A percentile compares a stretch with the other conserved stretches of the same genome.
Evolutionary conservation across 2,113 vertebrate species (phyloP).

Genomic region (Vulpes vulpes): DNA sequence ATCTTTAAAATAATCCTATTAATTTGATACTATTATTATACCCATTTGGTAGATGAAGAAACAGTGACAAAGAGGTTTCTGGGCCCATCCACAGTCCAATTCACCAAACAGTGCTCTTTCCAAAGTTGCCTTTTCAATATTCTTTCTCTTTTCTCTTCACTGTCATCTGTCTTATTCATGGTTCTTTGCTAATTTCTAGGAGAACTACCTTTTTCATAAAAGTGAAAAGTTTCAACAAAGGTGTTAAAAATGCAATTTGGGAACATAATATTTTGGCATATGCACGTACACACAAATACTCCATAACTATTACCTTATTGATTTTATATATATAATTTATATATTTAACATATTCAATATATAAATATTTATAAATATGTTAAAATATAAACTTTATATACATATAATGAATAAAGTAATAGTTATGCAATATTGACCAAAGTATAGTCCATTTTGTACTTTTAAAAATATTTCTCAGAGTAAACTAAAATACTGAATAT

Average conservation of each 20-base stretch:
- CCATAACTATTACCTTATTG: background rate
- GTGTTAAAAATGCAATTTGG: background rate
- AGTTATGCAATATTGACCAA: background rate
- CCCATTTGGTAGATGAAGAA: background rate
- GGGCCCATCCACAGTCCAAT: background rate
- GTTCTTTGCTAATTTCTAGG: background rate
- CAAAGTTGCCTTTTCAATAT: background rate
- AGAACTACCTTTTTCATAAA: background rate
- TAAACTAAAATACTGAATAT: background rate
- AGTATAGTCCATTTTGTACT: background rate
- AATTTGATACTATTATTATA: background rate
- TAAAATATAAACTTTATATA: background rate
- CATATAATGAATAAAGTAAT: background rate
- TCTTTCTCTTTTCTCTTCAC: background rate
- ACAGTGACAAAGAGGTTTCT: background rate
- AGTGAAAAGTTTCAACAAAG: background rate
- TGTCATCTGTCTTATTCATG: background rate
- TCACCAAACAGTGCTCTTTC: background rate
- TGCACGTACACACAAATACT: background rate
- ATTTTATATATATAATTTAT: background rate
- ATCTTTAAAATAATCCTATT: background rate
- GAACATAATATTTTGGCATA: background rate
- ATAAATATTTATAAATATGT: background rate
- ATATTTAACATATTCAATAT: background rate
- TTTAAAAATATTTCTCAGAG: background rate